Conservation (phyloP, 92 coral and sea anemone genomes). For the Montipora capitata region DNA sequence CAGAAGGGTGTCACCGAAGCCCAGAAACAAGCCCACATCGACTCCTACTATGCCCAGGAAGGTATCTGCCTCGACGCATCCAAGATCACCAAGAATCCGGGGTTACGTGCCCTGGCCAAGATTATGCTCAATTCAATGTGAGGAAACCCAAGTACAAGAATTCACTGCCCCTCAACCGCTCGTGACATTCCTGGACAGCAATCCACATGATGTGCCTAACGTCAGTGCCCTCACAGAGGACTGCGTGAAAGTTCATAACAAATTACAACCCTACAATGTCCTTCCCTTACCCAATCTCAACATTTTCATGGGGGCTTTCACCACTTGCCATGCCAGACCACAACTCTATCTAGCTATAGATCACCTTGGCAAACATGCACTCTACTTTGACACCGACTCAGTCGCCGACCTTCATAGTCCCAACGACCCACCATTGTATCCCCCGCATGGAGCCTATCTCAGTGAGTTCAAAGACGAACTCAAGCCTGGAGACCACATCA, state of each 20-base stretch:
- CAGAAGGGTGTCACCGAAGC: background rate
- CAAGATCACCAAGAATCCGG: too few relatives aligned
- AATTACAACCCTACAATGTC: too few relatives aligned
- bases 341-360: background rate
- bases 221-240: too few relatives aligned
- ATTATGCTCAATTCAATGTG: too few relatives aligned
- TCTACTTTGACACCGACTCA: too few relatives aligned
- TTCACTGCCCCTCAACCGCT: background rate
- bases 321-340: background rate
- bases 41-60: background rate
- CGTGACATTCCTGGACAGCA: too few relatives aligned
- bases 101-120: too few relatives aligned
- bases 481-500: background rate
- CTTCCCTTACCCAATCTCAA: too few relatives aligned
- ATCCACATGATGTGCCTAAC: too few relatives aligned
- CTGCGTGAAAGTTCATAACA: background rate
- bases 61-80: too few relatives aligned
- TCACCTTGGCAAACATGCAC: background rate
- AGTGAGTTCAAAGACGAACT: too few relatives aligned
- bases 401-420: background rate
- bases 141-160: background rate
- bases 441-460: too few relatives aligned
- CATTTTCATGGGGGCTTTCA: slow-evolving; percentile 8
- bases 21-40: background rate
- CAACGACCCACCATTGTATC: background rate